Conservation (phyloP, 2,888 invertebrate species). For the Apamea monoglypha region DNA sequence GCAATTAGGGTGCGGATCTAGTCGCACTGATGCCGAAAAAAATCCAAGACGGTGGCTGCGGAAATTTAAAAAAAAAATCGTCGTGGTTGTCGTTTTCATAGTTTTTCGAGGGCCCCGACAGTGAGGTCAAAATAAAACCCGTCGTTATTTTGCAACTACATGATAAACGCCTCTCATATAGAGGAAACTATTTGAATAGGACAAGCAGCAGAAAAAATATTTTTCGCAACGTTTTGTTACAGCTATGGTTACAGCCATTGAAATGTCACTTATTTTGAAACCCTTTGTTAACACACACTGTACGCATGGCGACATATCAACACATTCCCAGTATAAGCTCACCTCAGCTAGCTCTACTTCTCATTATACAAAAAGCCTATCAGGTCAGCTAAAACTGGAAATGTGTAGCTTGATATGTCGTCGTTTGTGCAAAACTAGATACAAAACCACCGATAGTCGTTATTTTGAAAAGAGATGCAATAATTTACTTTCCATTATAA, state of each 20-base stretch:
- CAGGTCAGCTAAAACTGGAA: neutral
- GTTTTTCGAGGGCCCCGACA: neutral
- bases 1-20: neutral
- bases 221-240: neutral
- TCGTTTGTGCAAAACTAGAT: neutral
- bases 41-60: neutral
- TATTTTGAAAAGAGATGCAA: constrained; percentile 38
- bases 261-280: neutral
- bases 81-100: neutral
- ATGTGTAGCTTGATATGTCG: neutral
- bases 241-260: neutral
- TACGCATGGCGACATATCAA: neutral
- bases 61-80: too few relatives aligned
- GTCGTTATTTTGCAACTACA: too few relatives aligned
- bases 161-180: neutral
- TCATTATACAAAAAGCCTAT: neutral
- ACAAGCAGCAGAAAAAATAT: neutral
- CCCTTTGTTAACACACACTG: constrained; percentile 9
- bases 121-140: neutral
- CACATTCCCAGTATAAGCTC: neutral
- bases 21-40: neutral
- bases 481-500: constrained; percentile 40
- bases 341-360: too few relatives aligned
- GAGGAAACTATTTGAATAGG: neutral
- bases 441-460: neutral